phyloP scores from a whole-genome alignment of 2,888 invertebrate genomes.

The Chymomyza amoena region DNA sequence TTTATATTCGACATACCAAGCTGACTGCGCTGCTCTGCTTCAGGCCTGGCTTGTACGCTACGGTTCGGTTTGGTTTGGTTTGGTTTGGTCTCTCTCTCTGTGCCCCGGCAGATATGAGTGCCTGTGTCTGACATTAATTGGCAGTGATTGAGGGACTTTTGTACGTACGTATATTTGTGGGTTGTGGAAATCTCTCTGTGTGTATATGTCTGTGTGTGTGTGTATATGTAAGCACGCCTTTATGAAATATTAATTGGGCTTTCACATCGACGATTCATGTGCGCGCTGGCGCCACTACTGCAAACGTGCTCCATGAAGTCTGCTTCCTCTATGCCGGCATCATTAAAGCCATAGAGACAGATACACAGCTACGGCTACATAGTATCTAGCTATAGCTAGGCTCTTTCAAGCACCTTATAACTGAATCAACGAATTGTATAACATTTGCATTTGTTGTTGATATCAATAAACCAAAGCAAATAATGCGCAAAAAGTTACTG shows the following conservation, averaged over 20 bases:
- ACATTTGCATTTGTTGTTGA: conserved; percentile 7
- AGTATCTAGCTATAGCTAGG: neutral
- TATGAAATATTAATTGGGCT: conserved; percentile 73
- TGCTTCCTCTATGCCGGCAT: conserved; percentile 26
- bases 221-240: conserved; percentile 62
- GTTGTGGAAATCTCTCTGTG: neutral
- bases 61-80: neutral
- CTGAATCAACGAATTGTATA: conserved; percentile 32
- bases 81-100: conserved; percentile 29
- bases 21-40: conserved; percentile 30
- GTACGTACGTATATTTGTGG: conserved; percentile 30
- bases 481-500: neutral
- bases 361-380: neutral
- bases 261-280: conserved; percentile 41
- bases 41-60: neutral
- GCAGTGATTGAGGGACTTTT: conserved; percentile 73
- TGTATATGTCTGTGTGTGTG: neutral
- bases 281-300: conserved; percentile 20
- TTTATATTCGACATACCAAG: conserved; percentile 62
- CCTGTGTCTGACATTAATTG: conserved; percentile 73
- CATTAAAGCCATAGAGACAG: conserved; percentile 10
- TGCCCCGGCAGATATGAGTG: conserved; percentile 64
- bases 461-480: neutral
- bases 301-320: conserved; percentile 63
- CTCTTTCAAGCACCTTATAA: neutral